Base-by-base conservation (phyloP, 2,888 invertebrate genomes). In the Eupithecia pulchellata region DNA sequence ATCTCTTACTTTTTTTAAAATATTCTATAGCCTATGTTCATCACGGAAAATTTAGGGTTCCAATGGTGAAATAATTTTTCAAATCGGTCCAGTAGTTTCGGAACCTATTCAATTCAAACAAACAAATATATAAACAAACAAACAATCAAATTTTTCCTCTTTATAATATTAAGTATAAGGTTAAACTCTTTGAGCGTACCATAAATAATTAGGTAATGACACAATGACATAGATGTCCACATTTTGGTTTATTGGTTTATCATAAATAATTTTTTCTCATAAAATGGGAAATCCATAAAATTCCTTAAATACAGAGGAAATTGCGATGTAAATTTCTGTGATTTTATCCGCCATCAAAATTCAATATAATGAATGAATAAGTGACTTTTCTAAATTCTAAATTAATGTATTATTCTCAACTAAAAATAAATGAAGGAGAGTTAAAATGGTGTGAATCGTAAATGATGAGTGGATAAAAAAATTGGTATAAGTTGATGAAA, bases 261-360 rank as follows among this genome's bases (percentile, higher is more conserved):
- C 42, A 47, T 47, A 20, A 20, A 20, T 3, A 0, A n/a, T 14
- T 42, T 47, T 0, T 17, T 47, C 20, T 47, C 9, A 52, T 25
- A 20, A 9, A 13, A 52, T 25, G 52, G 25, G 11, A 52, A 52
- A 9, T 25, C 11, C 4, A 25, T 52, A 25, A 52, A 52, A 25
- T 25, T 47, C 52, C 11, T 52, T 13, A 52, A 52, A 52, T 52
- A 52, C 25, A 25, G 25, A 25, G 11, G 13, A 52, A 52, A 52
- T 52, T 52, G 25, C 25, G 4, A 52, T 52, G 52, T 52, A 52
- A 52, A 52, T 52, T 52, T 25, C n/a, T 52, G 25, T 52, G 52
- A 52, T 11, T 47, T 20, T 8, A 25, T 52, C 11, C 13, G 1
- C 0, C 11, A 11, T 11, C 25, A 25, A 52, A 52, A 52, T 52